Base-by-base conservation (phyloP, 2,888 invertebrate genomes). In the Xestia ashworthii region DNA sequence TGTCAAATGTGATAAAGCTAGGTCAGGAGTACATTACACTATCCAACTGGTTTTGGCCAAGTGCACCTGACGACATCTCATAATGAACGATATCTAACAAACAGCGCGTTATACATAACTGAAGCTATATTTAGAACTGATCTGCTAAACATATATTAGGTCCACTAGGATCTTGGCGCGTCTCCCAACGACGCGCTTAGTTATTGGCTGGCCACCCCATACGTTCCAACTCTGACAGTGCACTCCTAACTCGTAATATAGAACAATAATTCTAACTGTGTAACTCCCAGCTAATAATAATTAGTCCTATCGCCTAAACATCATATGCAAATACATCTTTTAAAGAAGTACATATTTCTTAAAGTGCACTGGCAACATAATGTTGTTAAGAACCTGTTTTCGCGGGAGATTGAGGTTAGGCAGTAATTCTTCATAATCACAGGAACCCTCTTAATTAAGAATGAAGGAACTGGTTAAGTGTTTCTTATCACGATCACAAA, bases 91-190 rank as follows among this genome's bases (percentile, higher is more conserved):
- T 66, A 64, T 55, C 65, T 60, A 19, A 58, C n/a, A 58, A 60
- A 65, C 32, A 55, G n/a, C 32, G 55, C 48, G 11, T 19, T 53
- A 48, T 60, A 22, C 16, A 67, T 71, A 77, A 82, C 62, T n/a
- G 6, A 60, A 60, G 19, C 72, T 73, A 83, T 60, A 74, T 75
- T 60, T 74, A 66, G 65, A 74, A 53, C 46, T 48, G 64, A 70
- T 74, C 60, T 60, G 12, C 58, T 44, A 41, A 50, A 73, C 14
- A 22, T 67, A 6, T 62, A 32, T 55, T 14, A 48, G 41, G 48
- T 74, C 58, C 64, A 66, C 48, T 82, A 48, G 70, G 44, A 84
- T 84, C 22, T 84, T 84, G 83, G 83, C 83, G 66, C 85, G 16
- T 62, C 70, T 85, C 85, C 83, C 83, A 84, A 58, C 74, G 60